phyloP scores from a whole-genome alignment of 2,113 vertebrate genomes.

The Lanius ludovicianus region DNA sequence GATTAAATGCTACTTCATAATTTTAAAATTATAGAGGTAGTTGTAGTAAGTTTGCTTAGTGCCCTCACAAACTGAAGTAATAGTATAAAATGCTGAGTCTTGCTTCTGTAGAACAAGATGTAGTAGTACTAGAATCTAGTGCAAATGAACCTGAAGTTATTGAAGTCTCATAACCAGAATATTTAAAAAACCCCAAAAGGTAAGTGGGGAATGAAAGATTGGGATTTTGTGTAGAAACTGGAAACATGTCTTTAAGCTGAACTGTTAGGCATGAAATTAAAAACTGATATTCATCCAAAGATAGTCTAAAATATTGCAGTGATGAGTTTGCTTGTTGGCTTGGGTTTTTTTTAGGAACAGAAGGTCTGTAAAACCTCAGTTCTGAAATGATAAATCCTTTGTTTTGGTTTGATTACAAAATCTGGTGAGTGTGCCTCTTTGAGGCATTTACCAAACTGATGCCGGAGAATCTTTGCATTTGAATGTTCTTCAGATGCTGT shows the following conservation, averaged over 20 bases:
- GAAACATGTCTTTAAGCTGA: background rate
- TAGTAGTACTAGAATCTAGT: background rate
- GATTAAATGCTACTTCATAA: background rate
- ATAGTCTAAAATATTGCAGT: background rate
- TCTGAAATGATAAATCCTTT: background rate
- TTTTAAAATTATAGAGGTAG: background rate
- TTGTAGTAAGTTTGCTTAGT: background rate
- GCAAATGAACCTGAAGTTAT: background rate
- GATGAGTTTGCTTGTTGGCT: background rate
- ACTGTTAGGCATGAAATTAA: background rate
- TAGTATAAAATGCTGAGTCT: background rate
- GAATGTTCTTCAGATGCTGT: background rate
- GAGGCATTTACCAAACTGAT: background rate
- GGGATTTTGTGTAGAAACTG: background rate
- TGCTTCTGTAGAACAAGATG: background rate
- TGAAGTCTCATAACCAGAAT: background rate
- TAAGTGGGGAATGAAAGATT: background rate
- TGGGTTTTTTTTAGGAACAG: background rate
- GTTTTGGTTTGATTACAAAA: background rate
- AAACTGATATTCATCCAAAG: background rate
- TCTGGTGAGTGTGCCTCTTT: background rate
- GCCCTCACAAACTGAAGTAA: background rate
- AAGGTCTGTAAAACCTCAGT: background rate
- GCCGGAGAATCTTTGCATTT: background rate
- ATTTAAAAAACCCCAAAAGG: background rate